phyloP scores from a whole-genome alignment of 2,888 invertebrate species.

The Cataglyphis albicans region DNA sequence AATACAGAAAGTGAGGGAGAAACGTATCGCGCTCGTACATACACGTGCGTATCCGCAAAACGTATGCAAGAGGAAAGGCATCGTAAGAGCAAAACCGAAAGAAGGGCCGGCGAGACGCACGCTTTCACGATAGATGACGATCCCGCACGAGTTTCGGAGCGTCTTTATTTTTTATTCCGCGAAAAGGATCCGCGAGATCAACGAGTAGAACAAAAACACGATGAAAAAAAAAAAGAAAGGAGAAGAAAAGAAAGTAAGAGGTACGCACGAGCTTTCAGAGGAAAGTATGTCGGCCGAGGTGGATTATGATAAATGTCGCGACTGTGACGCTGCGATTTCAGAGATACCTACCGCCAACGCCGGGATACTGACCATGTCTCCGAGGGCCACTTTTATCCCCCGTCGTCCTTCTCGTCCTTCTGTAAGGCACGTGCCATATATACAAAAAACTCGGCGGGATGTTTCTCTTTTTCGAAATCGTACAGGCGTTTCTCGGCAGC shows the following conservation, averaged over 20 bases:
- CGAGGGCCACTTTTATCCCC: slow-evolving; percentile 44
- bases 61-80: slow-evolving; percentile 56
- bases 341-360: slow-evolving; percentile 32
- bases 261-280: slow-evolving; percentile 62
- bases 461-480: slow-evolving; percentile 27
- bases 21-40: not conserved
- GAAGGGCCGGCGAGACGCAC: slow-evolving; percentile 64
- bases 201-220: slow-evolving; percentile 51
- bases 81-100: slow-evolving; percentile 44
- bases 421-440: slow-evolving; percentile 58
- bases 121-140: slow-evolving; percentile 81
- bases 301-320: slow-evolving; percentile 83
- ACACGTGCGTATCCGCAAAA: slow-evolving; percentile 30
- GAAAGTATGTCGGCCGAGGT: slow-evolving; percentile 77
- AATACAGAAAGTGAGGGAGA: slow-evolving; percentile 39
- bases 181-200: slow-evolving; percentile 75
- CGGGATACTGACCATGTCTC: not conserved
- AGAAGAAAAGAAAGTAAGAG: slow-evolving; percentile 14
- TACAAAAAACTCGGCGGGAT: slow-evolving; percentile 56
- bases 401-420: slow-evolving; percentile 57
- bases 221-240: slow-evolving; percentile 3
- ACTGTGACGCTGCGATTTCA: slow-evolving; percentile 79
- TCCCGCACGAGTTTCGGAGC: slow-evolving; percentile 76
- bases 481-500: slow-evolving; percentile 8
- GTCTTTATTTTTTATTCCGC: slow-evolving; percentile 83